Evolutionary conservation across 2,888 invertebrate genomes (phyloP), one percentile per base, ranked within the genome.

Genomic region (Lissonota sp.): DNA sequence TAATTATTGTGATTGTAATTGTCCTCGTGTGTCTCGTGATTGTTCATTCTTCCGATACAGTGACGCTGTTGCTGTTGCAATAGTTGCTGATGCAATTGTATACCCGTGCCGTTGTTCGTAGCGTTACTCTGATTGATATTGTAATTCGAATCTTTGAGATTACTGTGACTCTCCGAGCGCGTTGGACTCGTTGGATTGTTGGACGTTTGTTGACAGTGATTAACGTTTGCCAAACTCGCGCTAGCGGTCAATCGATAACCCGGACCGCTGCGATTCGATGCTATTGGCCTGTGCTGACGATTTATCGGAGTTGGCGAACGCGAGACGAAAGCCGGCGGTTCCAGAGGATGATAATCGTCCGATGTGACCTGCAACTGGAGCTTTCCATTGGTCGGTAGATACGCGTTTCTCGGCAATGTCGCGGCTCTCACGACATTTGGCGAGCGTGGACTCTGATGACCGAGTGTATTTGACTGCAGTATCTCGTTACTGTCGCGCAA

Each of bases 331-430:
- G 92, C 92, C 3, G 91, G 87, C 1, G 92, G 89, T 69, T 92
- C 92, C n/a, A 92, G 72, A 0, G 91, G 91, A 84, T 92, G 92
- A 62, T 92, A 92, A n/a, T 92, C 92, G 6, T 90, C 87, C 26
- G 86, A 89, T 16, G 70, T 83, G 46, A 85, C 82, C 51, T 83
- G 85, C 1, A 92, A 83, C 64, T 92, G 92, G 5, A 92, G 89
- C 57, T 90, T 90, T 1, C 90, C 89, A 39, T 84, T 87, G 0
- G 90, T 84, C 42, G 92, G 93, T 83, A 93, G 88, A 85, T 93
- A 96, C 42, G 95, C 95, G 86, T 96, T 96, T 79, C 96, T 94
- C 0, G 97, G 96, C 66, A 96, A 91, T 0, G 97, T 97, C 26
- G 96, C 95, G 0, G 96, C 96, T 53, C 96, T 92, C 51, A 92